A percentile compares a stretch with the other conserved stretches of the same genome.
These are phyloP conservation scores for Chaetorhynchus papuensis DNA, from an alignment of 2,113 vertebrate genomes.

Conservation along the genomic window DNA sequence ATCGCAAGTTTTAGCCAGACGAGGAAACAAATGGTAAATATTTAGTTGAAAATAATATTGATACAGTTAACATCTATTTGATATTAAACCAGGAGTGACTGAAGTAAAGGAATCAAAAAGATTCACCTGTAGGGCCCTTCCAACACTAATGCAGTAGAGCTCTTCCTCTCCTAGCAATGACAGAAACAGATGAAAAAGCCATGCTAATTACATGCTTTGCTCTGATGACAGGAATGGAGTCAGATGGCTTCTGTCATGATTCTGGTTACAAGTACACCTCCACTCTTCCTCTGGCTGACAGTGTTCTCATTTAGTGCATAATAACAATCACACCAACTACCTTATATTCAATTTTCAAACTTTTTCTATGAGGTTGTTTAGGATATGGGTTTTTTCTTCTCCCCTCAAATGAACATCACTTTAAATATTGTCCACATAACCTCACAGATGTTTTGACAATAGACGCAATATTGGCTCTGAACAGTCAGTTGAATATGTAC, in stretches of 20 bases:
- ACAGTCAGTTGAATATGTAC: background rate
- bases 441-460: background rate
- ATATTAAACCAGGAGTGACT: background rate
- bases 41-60: background rate
- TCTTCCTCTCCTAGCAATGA: background rate
- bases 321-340: background rate
- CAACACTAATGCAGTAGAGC: background rate
- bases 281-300: background rate
- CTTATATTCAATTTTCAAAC: background rate
- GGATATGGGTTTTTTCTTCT: background rate
- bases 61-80: background rate
- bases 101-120: background rate
- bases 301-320: background rate
- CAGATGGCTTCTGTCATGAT: background rate
- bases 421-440: background rate
- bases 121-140: background rate
- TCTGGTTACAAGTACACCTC: background rate
- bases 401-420: rapidly evolving
- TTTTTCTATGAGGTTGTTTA: background rate
- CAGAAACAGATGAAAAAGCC: background rate
- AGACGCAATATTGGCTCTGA: background rate
- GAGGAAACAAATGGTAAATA: background rate
- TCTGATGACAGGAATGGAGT: background rate
- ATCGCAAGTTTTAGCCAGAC: background rate
- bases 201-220: background rate